These are phyloP conservation scores for Tapirus terrestris DNA, from an alignment of 2,113 vertebrate species.

Conservation along the genomic window DNA sequence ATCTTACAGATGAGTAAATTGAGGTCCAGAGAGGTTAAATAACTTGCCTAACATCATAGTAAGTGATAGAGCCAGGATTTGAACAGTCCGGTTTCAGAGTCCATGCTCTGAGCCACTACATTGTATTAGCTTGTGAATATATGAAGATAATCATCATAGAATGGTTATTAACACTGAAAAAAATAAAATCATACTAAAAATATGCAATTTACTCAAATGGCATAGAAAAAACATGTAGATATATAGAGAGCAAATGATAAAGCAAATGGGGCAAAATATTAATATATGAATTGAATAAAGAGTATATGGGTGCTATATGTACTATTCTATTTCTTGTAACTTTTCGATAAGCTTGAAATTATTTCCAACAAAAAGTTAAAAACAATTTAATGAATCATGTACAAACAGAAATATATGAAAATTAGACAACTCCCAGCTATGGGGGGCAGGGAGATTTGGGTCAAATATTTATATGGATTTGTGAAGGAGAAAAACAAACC, in stretches of 20 bases:
- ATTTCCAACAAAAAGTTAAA: constrained; percentile 27
- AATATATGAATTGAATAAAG: background rate
- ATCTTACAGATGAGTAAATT: background rate
- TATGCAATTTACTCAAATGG: background rate
- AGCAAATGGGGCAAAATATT: constrained; percentile 1
- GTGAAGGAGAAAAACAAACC: background rate
- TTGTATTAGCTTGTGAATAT: background rate
- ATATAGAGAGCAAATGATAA: background rate
- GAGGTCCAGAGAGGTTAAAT: background rate
- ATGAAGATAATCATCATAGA: background rate
- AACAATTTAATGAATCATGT: background rate
- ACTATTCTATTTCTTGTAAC: background rate
- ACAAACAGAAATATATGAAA: background rate
- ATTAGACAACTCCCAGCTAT: background rate
- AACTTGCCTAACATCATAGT: background rate
- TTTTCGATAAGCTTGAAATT: constrained; percentile 18
- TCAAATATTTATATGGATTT: background rate
- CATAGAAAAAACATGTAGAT: background rate
- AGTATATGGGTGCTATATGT: background rate
- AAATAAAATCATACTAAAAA: background rate
- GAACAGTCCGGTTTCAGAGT: background rate
- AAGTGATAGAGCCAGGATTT: background rate
- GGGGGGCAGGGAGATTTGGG: too few relatives aligned
- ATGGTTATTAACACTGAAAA: background rate
- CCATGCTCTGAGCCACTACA: background rate